Evolutionary conservation across 2,113 vertebrate genomes (phyloP).

Genomic region (Potamarius usumacintae): DNA sequence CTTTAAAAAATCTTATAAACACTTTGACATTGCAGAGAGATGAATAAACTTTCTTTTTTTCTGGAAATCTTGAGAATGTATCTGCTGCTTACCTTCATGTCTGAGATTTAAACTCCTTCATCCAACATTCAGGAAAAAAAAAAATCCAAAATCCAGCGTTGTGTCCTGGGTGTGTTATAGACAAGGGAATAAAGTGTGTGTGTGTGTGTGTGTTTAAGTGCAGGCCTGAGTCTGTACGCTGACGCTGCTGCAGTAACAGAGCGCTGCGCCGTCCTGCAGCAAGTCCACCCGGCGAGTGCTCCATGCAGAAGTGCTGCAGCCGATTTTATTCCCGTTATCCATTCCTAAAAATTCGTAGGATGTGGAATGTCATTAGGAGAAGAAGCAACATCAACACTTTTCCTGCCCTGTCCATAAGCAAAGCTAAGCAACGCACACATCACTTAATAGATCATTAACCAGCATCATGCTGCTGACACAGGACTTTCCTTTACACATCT

Average conservation of each 20-base stretch:
- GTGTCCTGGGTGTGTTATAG: background rate
- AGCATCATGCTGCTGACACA: slow-evolving; percentile 80
- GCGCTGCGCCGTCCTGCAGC: background rate
- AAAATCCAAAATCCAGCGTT: background rate
- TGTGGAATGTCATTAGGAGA: slow-evolving; percentile 80
- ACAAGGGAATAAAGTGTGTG: background rate
- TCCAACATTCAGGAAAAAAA: background rate
- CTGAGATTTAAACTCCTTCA: background rate
- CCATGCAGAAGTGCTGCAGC: slow-evolving; percentile 73
- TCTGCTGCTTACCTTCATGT: slow-evolving; percentile 28
- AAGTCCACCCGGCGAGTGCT: slow-evolving; percentile 63
- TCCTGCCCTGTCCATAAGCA: slow-evolving; percentile 82
- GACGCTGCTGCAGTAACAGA: background rate
- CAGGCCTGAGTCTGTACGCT: background rate
- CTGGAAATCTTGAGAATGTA: background rate
- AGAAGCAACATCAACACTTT: slow-evolving; percentile 86
- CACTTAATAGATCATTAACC: slow-evolving; percentile 91
- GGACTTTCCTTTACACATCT: slow-evolving; percentile 73
- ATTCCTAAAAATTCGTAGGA: slow-evolving; percentile 84
- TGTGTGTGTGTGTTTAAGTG: background rate
- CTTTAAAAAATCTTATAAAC: background rate
- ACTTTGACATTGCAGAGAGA: background rate
- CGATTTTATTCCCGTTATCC: slow-evolving; percentile 81
- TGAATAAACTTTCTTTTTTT: background rate
- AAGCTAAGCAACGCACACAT: slow-evolving; percentile 75